Conservation (phyloP, 2,888 invertebrate species). For the Athalia rosae region DNA sequence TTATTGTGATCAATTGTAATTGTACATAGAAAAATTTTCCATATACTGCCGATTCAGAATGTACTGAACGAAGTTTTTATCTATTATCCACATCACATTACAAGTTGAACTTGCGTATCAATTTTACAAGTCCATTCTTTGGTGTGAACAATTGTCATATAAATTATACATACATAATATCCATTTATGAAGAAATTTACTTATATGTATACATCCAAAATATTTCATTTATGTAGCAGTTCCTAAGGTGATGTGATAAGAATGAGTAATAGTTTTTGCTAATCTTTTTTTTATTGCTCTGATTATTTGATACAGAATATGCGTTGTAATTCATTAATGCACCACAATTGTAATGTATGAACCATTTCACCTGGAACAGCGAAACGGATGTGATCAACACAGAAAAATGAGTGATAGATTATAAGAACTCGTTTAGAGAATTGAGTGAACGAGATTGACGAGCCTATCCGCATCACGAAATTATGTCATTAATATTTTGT, state of each 20-base stretch:
- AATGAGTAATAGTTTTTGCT: neutral
- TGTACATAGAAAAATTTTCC: slow-evolving; percentile 40
- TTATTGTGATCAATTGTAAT: slow-evolving; percentile 24
- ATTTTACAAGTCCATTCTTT: slow-evolving; percentile 17
- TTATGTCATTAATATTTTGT: slow-evolving; percentile 12
- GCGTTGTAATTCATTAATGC: no score
- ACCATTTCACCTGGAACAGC: no score
- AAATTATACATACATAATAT: slow-evolving; percentile 1
- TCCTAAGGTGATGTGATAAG: neutral
- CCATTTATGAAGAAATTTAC: slow-evolving; percentile 8
- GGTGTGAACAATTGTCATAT: slow-evolving; percentile 5
- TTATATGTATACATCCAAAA: neutral
- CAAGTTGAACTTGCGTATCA: slow-evolving; percentile 24
- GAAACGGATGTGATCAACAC: no score
- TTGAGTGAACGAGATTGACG: no score
- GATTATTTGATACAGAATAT: no score
- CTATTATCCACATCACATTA: slow-evolving; percentile 9
- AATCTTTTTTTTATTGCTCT: no score
- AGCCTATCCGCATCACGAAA: neutral
- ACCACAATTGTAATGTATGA: no score
- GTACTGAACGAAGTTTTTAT: slow-evolving; percentile 2
- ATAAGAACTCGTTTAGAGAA: no score
- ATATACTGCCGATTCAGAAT: slow-evolving; percentile 14
- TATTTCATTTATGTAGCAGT: neutral
- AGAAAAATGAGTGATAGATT: no score